Conservation (phyloP, 2,113 vertebrate genomes). For the Psilopsiagon aymara region DNA sequence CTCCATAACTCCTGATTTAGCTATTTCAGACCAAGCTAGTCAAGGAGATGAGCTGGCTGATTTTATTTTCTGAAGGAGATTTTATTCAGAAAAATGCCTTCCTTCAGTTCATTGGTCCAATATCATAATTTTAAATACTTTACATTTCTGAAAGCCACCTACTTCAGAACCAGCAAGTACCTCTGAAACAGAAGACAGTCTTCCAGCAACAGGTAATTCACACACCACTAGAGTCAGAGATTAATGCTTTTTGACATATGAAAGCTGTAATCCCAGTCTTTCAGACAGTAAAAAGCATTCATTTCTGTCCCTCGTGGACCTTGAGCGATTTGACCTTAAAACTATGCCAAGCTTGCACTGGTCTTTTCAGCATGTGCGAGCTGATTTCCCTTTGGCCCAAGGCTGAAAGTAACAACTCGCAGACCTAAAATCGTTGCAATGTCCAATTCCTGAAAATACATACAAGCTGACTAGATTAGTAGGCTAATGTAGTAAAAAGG, state of each 20-base stretch:
- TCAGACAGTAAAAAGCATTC: not conserved
- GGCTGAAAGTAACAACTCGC: not conserved
- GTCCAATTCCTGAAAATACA: not conserved
- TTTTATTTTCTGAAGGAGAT: not conserved
- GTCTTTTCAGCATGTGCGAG: not conserved
- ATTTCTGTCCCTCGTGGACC: not conserved
- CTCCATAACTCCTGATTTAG: not conserved
- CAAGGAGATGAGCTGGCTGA: not conserved
- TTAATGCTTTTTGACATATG: slow-evolving; percentile 10
- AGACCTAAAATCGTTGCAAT: not conserved
- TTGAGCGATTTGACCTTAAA: slow-evolving; percentile 12
- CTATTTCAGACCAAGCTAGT: not conserved
- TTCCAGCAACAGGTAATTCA: not conserved
- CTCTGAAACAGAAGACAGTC: not conserved
- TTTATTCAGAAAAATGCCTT: not conserved
- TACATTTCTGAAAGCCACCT: not conserved
- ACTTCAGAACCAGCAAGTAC: not conserved
- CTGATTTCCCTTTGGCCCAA: not conserved
- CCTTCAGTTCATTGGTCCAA: not conserved
- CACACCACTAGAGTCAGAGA: not conserved
- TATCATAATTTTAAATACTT: not conserved
- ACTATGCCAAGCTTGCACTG: not conserved
- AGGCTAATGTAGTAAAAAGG: not conserved
- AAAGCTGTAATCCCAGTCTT: slow-evolving; percentile 8
- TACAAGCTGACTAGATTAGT: not conserved